Percentiles rank a stretch among this genome's conserved stretches.
Conservation (phyloP, 2,797 vertebrate species). For the Acridotheres tristis region DNA sequence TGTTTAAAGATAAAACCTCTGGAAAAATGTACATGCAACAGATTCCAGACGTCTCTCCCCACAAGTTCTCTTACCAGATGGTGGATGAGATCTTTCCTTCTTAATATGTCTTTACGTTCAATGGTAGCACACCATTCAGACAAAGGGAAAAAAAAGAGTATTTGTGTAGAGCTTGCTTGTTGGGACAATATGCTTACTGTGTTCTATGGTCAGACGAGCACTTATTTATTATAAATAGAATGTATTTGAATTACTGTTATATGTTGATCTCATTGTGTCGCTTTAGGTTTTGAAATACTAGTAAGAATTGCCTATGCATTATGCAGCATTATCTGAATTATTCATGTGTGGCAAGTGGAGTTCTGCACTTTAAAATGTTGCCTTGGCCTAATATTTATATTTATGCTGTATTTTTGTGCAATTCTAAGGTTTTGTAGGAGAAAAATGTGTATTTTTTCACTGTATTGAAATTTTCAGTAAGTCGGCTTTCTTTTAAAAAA, state of each 20-base stretch:
- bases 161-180: neutral
- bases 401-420: constrained; percentile 28
- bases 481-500: neutral
- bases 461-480: constrained; percentile 28
- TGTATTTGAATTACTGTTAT: constrained; percentile 50
- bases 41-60: neutral
- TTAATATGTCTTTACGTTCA: constrained; percentile 12
- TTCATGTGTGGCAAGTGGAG: constrained; percentile 26
- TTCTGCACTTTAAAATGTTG: constrained; percentile 64
- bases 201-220: constrained; percentile 18
- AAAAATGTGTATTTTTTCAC: constrained; percentile 10
- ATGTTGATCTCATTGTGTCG: constrained; percentile 49
- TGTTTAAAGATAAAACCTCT: neutral
- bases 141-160: neutral
- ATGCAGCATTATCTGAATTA: constrained; percentile 19
- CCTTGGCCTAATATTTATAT: constrained; percentile 34
- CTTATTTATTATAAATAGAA: constrained; percentile 55
- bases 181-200: constrained; percentile 11
- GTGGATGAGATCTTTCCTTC: neutral
- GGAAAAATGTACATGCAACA: neutral
- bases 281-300: constrained; percentile 45
- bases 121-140: neutral
- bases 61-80: neutral
- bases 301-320: constrained; percentile 38
- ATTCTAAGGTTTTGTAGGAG: neutral